Evolutionary conservation across 92 coral and sea anemone genomes (phyloP).

Genomic region (Heteractis magnifica): DNA sequence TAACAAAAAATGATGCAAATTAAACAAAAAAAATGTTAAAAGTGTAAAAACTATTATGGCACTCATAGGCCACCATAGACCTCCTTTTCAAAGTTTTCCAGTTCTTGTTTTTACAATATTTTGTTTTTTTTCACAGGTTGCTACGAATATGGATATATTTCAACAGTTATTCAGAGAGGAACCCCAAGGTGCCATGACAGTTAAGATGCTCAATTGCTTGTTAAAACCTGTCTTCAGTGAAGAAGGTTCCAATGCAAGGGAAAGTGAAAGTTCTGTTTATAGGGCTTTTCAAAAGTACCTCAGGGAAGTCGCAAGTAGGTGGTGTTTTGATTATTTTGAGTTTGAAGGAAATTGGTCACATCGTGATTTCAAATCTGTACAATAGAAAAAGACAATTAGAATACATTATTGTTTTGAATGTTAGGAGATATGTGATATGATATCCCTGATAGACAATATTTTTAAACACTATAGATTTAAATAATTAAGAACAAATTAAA

Average conservation of each 20-base stretch:
- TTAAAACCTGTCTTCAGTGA: conserved; percentile 11
- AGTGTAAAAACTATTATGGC: too few relatives aligned
- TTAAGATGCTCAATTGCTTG: not conserved
- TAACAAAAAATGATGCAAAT: too few relatives aligned
- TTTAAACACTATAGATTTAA: too few relatives aligned
- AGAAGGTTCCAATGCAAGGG: conserved; percentile 36
- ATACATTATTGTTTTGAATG: too few relatives aligned
- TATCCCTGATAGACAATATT: too few relatives aligned
- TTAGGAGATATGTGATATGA: too few relatives aligned
- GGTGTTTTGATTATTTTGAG: not conserved
- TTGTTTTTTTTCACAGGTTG: not conserved
- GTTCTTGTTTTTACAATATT: not conserved
- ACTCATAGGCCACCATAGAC: too few relatives aligned
- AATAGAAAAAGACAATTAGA: too few relatives aligned
- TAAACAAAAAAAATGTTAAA: too few relatives aligned
- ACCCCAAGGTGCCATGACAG: conserved; percentile 2
- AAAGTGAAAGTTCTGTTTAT: conserved; percentile 51
- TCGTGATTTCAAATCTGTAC: not conserved
- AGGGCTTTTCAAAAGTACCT: conserved; percentile 55
- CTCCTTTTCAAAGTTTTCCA: too few relatives aligned
- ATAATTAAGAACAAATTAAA: too few relatives aligned
- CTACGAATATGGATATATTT: conserved; percentile 2
- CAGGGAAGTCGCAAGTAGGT: conserved; percentile 73
- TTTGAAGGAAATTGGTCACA: conserved; percentile 3
- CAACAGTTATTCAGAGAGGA: not conserved